phyloP scores from a whole-genome alignment of 2,888 invertebrate species.

The Callyntrura sp. region DNA sequence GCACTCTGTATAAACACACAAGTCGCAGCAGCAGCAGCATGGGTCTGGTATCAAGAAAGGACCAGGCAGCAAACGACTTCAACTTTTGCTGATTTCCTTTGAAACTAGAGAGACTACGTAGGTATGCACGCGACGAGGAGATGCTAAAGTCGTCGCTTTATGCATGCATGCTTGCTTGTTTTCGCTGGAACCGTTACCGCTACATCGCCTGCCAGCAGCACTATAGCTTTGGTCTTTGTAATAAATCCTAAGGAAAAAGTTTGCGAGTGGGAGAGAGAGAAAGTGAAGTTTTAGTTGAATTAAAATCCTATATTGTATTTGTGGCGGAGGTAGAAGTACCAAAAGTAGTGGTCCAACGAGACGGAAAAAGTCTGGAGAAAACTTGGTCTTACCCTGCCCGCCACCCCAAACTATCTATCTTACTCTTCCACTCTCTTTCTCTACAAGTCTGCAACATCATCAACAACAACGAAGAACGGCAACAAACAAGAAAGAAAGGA shows the following conservation, averaged over 20 bases:
- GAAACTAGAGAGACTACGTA: background rate
- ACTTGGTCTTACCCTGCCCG: conserved; percentile 21
- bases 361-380: conserved; percentile 49
- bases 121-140: too few species aligned
- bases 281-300: conserved; percentile 51
- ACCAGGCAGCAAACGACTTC: conserved; percentile 13
- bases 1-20: too few species aligned
- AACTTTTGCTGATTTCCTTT: background rate
- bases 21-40: too few species aligned
- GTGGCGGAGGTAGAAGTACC: background rate
- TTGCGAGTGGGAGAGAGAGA: background rate
- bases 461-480: background rate
- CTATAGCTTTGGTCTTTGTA: background rate
- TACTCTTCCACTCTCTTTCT: background rate
- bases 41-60: too few species aligned
- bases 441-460: background rate
- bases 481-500: conserved; percentile 35
- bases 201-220: background rate
- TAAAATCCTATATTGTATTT: conserved; percentile 44
- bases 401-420: conserved; percentile 20
- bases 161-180: background rate
- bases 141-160: conserved; percentile 42
- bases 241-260: conserved; percentile 41
- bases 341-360: background rate
- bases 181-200: background rate